Evolutionary conservation across 2,113 vertebrate species (phyloP).

Genomic region (Phasianus colchicus): DNA sequence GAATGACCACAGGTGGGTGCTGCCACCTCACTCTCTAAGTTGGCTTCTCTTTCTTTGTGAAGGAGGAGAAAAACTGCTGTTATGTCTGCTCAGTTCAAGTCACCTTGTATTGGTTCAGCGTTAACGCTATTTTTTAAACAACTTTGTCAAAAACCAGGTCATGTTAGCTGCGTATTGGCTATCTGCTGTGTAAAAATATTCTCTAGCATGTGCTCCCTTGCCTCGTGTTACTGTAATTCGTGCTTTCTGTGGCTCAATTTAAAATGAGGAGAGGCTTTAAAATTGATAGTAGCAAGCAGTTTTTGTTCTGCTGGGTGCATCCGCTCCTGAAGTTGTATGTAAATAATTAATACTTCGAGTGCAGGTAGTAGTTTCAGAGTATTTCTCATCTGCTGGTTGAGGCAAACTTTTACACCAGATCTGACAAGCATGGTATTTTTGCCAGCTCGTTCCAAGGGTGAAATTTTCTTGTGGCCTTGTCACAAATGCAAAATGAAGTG

Average conservation of each 20-base stretch:
- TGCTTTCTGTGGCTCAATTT: background rate
- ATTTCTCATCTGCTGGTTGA: background rate
- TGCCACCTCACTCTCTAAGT: background rate
- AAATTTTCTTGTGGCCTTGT: background rate
- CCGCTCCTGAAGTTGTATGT: background rate
- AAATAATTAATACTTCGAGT: background rate
- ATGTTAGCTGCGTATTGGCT: accelerated
- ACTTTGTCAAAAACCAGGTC: background rate
- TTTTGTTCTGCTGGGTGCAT: background rate
- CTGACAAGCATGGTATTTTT: background rate
- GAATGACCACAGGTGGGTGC: background rate
- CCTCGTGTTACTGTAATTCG: background rate
- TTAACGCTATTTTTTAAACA: background rate
- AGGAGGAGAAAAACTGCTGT: background rate
- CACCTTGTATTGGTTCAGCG: background rate
- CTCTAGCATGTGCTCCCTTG: background rate
- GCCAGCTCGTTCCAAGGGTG: background rate
- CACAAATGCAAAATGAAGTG: background rate
- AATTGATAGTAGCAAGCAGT: background rate
- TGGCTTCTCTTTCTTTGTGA: background rate
- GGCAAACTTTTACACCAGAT: background rate
- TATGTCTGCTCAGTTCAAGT: background rate
- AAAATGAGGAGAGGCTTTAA: background rate
- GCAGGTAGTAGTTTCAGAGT: background rate
- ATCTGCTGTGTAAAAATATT: background rate